Percentiles rank a stretch among this genome's conserved stretches.
Evolutionary conservation across 1,140 invertebrate genomes (phyloP).

Genomic region (Aphelenchoides besseyi): DNA sequence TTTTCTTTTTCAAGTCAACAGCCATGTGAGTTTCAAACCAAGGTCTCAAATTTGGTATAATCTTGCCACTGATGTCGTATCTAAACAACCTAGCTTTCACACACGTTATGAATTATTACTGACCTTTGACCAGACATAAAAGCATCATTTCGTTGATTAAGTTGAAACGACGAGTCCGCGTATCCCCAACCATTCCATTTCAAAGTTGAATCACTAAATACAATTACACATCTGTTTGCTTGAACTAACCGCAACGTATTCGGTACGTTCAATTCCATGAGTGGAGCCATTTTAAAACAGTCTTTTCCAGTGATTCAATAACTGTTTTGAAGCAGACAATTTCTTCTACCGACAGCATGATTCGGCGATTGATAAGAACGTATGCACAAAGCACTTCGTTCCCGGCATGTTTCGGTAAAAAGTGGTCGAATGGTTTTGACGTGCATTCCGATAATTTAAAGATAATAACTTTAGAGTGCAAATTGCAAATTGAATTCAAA

Average conservation of each 20-base stretch:
- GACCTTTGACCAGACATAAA: constrained; percentile 76
- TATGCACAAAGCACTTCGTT: background rate
- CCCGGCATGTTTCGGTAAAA: background rate
- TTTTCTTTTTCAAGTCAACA: constrained; percentile 67
- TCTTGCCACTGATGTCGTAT: constrained; percentile 76
- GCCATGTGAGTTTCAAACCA: constrained; percentile 77
- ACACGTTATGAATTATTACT: constrained; percentile 35
- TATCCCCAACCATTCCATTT: constrained; percentile 97
- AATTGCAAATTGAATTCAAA: background rate
- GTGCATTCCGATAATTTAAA: background rate
- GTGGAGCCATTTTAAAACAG: constrained; percentile 26
- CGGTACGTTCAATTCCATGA: constrained; percentile 45
- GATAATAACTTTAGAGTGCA: background rate
- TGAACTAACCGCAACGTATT: constrained; percentile 38
- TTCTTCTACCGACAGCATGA: background rate
- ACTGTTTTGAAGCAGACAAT: background rate
- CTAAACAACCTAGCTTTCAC: constrained; percentile 66
- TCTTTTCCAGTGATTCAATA: background rate
- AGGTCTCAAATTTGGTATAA: constrained; percentile 75
- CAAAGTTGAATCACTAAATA: constrained; percentile 65
- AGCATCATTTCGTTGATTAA: constrained; percentile 69
- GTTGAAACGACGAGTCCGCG: constrained; percentile 43
- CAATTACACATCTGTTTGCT: background rate
- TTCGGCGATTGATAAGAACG: background rate
- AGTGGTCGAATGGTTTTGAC: background rate